Conservation (phyloP, 2,113 vertebrate genomes). For the Hydrochoerus hydrochaeris region DNA sequence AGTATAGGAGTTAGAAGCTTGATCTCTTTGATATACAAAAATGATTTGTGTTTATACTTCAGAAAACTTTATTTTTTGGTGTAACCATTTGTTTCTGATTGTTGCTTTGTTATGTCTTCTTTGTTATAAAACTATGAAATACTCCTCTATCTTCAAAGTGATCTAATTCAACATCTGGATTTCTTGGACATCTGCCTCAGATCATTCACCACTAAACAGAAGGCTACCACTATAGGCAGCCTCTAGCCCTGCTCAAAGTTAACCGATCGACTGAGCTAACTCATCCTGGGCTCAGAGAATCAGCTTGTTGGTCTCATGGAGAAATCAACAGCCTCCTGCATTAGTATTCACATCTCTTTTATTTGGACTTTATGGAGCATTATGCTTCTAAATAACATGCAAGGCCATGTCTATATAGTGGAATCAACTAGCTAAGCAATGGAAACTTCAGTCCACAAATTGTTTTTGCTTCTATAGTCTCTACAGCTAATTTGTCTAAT, state of each 20-base stretch:
- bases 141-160: background rate
- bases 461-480: background rate
- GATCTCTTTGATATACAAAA: background rate
- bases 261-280: background rate
- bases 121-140: background rate
- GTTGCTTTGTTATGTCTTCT: background rate
- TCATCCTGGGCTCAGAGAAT: background rate
- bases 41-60: background rate
- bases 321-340: background rate
- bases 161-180: slow-evolving; percentile 56
- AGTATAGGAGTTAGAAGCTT: background rate
- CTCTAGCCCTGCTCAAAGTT: background rate
- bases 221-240: background rate
- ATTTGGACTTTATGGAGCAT: background rate
- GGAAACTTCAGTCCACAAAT: background rate
- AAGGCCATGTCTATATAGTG: background rate
- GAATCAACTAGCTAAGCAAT: background rate
- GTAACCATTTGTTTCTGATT: background rate
- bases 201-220: background rate
- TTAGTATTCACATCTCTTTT: background rate
- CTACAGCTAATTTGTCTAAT: background rate
- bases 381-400: background rate
- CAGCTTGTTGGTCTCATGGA: background rate
- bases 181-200: slow-evolving; percentile 52
- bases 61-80: background rate